A percentile compares a stretch with the other conserved stretches of the same genome.
Conservation (phyloP, 2,113 vertebrate species). For the Oenanthe oenanthe region DNA sequence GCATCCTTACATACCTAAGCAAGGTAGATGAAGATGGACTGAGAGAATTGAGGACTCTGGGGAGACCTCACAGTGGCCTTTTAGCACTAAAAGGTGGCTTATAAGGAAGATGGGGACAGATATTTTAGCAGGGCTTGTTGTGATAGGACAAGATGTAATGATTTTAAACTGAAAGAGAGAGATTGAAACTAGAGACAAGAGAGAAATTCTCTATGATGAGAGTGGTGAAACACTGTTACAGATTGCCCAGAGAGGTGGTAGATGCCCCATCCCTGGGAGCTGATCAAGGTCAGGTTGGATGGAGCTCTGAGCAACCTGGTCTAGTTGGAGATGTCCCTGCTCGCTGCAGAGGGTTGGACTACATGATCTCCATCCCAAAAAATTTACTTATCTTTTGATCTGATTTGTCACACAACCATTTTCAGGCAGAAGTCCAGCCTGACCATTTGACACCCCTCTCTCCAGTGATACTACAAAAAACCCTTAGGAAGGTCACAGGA, state of each 20-base stretch:
- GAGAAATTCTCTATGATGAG: neutral
- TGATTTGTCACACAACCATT: neutral
- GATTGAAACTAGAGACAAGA: neutral
- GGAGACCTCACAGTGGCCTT: neutral
- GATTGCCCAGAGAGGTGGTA: neutral
- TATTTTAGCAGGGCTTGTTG: neutral
- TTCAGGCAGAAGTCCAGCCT: neutral
- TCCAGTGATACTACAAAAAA: neutral
- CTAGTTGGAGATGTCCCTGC: neutral
- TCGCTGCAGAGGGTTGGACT: rapidly evolving
- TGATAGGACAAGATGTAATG: rapidly evolving
- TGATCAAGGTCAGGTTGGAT: neutral
- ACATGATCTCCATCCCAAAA: neutral
- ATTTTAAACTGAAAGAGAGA: neutral
- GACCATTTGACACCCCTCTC: neutral
- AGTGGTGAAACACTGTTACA: neutral
- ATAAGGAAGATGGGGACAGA: neutral
- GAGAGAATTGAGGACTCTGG: neutral
- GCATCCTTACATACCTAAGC: neutral
- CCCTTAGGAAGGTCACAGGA: neutral
- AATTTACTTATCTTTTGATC: neutral
- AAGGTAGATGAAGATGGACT: neutral
- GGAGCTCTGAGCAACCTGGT: neutral
- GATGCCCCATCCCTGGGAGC: neutral
- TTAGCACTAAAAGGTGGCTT: neutral